Evolutionary conservation across 1,140 invertebrate genomes (phyloP).

Genomic region (Drosophila tristis): DNA sequence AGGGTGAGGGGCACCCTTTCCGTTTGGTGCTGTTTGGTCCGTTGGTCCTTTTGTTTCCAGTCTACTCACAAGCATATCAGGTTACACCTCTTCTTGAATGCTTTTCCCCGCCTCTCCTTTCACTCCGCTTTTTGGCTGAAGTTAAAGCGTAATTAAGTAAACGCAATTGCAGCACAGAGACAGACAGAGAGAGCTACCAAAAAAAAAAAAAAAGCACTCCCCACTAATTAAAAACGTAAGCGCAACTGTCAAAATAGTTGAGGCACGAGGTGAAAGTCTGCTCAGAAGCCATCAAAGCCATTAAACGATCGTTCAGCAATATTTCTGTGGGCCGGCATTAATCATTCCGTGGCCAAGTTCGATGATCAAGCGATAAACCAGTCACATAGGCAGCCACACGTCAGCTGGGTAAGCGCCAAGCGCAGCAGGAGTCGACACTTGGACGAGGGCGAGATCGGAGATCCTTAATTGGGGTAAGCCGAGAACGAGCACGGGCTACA

Average conservation of each 20-base stretch:
- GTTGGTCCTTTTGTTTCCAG: conserved; percentile 51
- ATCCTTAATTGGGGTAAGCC: conserved; percentile 51
- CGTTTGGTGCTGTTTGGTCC: conserved; percentile 10
- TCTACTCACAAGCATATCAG: conserved; percentile 76
- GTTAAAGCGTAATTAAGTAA: conserved; percentile 56
- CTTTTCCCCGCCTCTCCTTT: conserved; percentile 38
- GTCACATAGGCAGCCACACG: conserved; percentile 73
- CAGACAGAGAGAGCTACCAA: conserved; percentile 4
- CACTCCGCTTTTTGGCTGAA: background rate
- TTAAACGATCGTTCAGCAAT: conserved; percentile 75
- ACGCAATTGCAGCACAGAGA: conserved; percentile 37
- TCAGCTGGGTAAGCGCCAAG: conserved; percentile 78
- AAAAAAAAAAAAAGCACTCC: background rate
- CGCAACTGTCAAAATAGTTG: conserved; percentile 57
- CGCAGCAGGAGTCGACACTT: conserved; percentile 76
- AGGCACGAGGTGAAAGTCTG: conserved; percentile 49
- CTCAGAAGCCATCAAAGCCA: background rate
- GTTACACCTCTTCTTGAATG: conserved; percentile 68
- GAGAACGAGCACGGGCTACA: conserved; percentile 28
- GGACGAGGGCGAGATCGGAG: conserved; percentile 48
- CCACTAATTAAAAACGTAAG: conserved; percentile 72
- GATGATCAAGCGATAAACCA: conserved; percentile 71
- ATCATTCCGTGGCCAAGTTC: conserved; percentile 38
- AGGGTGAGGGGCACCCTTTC: conserved; percentile 56
- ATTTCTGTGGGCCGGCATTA: conserved; percentile 55